Evolutionary conservation across 2,888 invertebrate species (phyloP), one percentile per base, ranked within the genome.

Genomic region (Leptinotarsa peninsularis): DNA sequence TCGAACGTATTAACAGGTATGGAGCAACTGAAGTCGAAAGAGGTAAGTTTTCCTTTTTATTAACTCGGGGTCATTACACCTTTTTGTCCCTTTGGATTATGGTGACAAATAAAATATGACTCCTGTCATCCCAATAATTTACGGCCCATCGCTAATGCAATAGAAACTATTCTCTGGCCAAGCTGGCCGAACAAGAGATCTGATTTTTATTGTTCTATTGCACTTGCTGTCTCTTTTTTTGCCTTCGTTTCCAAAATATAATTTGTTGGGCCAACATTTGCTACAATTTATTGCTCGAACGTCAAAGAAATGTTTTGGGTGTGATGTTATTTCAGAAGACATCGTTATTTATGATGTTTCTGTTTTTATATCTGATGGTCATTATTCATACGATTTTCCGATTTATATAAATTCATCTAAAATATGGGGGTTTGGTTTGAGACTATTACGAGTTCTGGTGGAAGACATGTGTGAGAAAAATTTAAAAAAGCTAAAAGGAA

Each of bases 81-180:
- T 21, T 58, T 4, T 23, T 23, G 58, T 58, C 23, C 58, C 58
- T 58, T 58, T 27, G 58, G 17, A 17, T 52, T 52, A 15, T 52
- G 52, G 52, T 52, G 52, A 23, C 58, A 58, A 58, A 27, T 58
- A 58, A 58, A 58, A 58, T 58, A 58, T 58, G 58, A 58, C 58
- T 27, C 58, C 58, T 58, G 58, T 58, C 58, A 23, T 15, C 21
- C 3, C 21, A 23, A 58, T 58, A 23, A 58, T 58, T 58, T 58
- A 58, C 58, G 23, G 17, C 58, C 58, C 58, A 58, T 23, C 17
- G 58, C 4, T 23, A 13, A 14, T 52, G n/a, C 52, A 52, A 52
- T n/a, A 52, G 52, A 52, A 52, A 52, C 52, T 52, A n/a, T 52
- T 52, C 21, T 58, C 23, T 15, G 15, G 58, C 23, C n/a, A 15